Evolutionary conservation across 2,113 vertebrate species (phyloP).

Genomic region (Cricetomys ansorgei): DNA sequence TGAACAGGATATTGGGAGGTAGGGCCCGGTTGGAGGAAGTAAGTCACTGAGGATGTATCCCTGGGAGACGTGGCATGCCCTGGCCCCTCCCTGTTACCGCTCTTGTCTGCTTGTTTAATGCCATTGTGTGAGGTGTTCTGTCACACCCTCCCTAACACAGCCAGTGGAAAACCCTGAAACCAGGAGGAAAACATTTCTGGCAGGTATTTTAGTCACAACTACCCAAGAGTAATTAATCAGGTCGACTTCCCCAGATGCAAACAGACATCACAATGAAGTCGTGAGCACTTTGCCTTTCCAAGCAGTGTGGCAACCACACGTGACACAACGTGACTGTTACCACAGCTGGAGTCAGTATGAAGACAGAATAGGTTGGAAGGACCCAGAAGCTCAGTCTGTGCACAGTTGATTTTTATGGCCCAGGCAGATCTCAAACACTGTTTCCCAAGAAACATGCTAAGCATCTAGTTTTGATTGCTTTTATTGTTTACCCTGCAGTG

Average conservation of each 20-base stretch:
- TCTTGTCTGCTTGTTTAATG: neutral
- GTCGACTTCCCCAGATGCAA: neutral
- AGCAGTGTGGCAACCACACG: neutral
- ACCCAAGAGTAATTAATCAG: neutral
- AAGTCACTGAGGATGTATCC: neutral
- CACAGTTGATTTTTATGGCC: neutral
- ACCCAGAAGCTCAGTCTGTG: neutral
- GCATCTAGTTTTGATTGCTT: constrained; percentile 12
- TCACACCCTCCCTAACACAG: neutral
- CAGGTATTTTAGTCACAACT: neutral
- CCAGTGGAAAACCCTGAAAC: neutral
- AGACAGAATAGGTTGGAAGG: neutral
- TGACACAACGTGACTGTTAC: neutral
- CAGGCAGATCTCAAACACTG: constrained; percentile 6
- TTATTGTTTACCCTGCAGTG: neutral
- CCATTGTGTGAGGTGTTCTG: neutral
- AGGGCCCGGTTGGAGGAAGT: neutral
- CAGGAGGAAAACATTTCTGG: neutral
- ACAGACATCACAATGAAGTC: too few species aligned
- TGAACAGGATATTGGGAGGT: neutral
- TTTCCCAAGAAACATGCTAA: constrained; percentile 1
- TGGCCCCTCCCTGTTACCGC: neutral
- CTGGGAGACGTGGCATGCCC: too few species aligned
- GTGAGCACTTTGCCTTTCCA: neutral
- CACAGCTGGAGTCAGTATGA: neutral